Conservation (phyloP, 1,140 invertebrate species). For the Ladona fulva region DNA sequence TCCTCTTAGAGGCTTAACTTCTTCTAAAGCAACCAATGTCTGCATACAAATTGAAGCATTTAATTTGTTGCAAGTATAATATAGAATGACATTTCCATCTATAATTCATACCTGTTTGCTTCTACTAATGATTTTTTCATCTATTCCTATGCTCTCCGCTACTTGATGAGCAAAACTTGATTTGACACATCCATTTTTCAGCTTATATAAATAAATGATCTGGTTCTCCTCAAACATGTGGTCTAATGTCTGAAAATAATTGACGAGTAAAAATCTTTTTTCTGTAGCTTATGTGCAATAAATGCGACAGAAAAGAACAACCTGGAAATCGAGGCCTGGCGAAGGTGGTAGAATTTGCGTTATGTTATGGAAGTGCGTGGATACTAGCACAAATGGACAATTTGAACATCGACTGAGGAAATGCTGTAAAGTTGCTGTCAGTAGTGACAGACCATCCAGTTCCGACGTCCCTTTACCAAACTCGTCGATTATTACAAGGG, state of each 20-base stretch:
- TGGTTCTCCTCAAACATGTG: slow-evolving; percentile 42
- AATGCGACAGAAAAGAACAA: slow-evolving; percentile 23
- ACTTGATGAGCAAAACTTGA: slow-evolving; percentile 48
- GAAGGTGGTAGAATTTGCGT: slow-evolving; percentile 42
- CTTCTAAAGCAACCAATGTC: neutral
- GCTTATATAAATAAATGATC: slow-evolving; percentile 51
- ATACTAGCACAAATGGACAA: slow-evolving; percentile 65
- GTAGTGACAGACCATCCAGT: slow-evolving; percentile 59
- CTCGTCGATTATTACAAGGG: slow-evolving; percentile 80
- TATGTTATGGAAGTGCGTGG: slow-evolving; percentile 66
- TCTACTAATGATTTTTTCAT: slow-evolving; percentile 33
- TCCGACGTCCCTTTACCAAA: slow-evolving; percentile 83
- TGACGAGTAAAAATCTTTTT: slow-evolving; percentile 12
- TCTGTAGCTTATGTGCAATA: neutral
- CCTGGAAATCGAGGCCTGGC: slow-evolving; percentile 41
- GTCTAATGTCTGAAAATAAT: slow-evolving; percentile 44
- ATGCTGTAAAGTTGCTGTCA: slow-evolving; percentile 53
- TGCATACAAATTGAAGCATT: neutral
- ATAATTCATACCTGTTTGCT: slow-evolving; percentile 31
- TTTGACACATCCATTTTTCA: slow-evolving; percentile 41
- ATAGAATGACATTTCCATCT: no score
- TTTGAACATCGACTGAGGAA: slow-evolving; percentile 45
- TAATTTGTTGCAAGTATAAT: neutral
- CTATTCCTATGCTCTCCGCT: slow-evolving; percentile 40
- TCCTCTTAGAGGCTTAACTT: neutral